Conservation (phyloP, 2,888 invertebrate species). For the Ditula angustiorana region DNA sequence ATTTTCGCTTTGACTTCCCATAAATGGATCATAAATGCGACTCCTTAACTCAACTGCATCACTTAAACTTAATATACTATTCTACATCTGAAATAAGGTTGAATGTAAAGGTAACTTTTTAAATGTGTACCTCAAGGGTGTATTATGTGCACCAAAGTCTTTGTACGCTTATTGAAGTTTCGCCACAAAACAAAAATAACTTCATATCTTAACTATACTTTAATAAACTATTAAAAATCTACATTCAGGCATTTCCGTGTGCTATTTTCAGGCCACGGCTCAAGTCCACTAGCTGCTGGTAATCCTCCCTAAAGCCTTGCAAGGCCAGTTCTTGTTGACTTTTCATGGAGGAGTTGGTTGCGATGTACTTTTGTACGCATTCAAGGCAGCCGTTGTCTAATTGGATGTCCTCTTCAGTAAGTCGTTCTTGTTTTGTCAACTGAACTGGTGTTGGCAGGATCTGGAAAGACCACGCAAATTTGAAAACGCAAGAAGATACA, state of each 20-base stretch:
- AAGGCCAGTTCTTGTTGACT: slow-evolving; percentile 89
- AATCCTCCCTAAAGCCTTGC: slow-evolving; percentile 89
- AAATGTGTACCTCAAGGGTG: no score
- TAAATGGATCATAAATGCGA: no score
- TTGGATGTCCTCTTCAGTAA: slow-evolving; percentile 82
- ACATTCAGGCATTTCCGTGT: slow-evolving; percentile 82
- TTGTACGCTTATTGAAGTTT: no score
- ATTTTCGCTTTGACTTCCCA: no score
- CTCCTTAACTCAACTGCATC: no score
- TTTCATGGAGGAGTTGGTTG: slow-evolving; percentile 87
- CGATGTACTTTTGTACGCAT: slow-evolving; percentile 87
- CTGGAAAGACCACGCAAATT: slow-evolving; percentile 53
- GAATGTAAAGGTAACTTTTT: no score
- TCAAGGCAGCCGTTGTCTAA: slow-evolving; percentile 84
- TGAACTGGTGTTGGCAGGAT: slow-evolving; percentile 74
- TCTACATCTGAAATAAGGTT: no score
- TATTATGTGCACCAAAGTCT: no score
- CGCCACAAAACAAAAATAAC: slow-evolving; percentile 41
- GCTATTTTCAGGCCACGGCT: slow-evolving; percentile 88
- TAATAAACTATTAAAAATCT: slow-evolving; percentile 48
- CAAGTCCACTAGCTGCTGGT: slow-evolving; percentile 85
- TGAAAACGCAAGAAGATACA: no score
- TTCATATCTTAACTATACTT: slow-evolving; percentile 56
- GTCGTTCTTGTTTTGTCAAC: slow-evolving; percentile 72
- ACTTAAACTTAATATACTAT: no score